Percentiles rank a stretch among this genome's conserved stretches.
Conservation (phyloP, 2,888 invertebrate species). For the Cerastis leucographa region DNA sequence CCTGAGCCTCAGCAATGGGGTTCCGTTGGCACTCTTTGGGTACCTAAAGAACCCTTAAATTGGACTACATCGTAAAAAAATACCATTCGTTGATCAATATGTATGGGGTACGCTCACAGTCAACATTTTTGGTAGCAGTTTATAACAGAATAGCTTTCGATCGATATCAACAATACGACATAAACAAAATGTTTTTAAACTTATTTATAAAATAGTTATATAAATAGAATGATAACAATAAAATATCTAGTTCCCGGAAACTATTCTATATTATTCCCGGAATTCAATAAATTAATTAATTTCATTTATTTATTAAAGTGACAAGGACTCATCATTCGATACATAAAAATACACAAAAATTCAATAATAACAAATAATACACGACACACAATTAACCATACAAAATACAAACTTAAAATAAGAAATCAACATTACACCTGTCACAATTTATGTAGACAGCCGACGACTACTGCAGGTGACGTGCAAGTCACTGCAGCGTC, state of each 20-base stretch:
- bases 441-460: too few species aligned
- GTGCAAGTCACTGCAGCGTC: too few species aligned
- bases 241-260: constrained; percentile 15
- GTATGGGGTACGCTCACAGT: background rate
- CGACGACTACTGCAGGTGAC: too few species aligned
- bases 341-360: too few species aligned
- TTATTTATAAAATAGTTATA: constrained; percentile 1
- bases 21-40: background rate
- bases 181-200: background rate
- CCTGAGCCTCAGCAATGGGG: background rate
- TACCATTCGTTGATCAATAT: background rate
- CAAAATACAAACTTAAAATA: too few species aligned
- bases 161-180: constrained; percentile 5
- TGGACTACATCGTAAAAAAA: background rate
- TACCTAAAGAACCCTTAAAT: background rate
- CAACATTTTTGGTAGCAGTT: background rate
- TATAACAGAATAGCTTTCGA: background rate
- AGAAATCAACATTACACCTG: too few species aligned
- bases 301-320: too few species aligned
- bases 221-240: background rate
- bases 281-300: too few species aligned
- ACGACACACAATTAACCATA: too few species aligned
- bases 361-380: too few species aligned
- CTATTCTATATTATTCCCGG: constrained; percentile 19
- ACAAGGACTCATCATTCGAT: too few species aligned